Percentiles rank a stretch among this genome's conserved stretches.
Conservation (phyloP, 2,113 vertebrate species). For the Prunella himalayana region DNA sequence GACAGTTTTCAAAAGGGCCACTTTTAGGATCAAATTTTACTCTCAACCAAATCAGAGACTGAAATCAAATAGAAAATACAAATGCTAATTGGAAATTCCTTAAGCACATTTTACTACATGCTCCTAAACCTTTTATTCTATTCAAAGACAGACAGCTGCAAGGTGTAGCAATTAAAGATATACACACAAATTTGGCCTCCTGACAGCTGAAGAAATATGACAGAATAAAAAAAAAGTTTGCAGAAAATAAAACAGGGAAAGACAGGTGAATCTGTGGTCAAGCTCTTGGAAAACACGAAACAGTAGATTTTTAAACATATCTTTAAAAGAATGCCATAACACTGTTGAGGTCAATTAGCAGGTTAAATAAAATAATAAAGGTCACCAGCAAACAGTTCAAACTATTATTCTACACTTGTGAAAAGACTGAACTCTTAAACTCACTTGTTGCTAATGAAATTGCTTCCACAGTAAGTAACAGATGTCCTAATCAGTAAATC, state of each 20-base stretch:
- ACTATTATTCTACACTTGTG: neutral
- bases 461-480: neutral
- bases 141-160: neutral
- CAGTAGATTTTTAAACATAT: neutral
- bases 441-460: neutral
- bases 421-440: neutral
- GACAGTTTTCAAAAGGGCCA: neutral
- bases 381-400: neutral
- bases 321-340: neutral
- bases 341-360: neutral
- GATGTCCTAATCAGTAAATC: neutral
- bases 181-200: neutral
- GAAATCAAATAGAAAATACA: constrained; percentile 3
- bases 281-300: neutral
- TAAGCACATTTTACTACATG: neutral
- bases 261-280: neutral
- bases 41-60: neutral
- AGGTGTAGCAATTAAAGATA: neutral
- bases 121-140: neutral
- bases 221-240: neutral
- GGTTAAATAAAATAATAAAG: neutral
- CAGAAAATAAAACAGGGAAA: neutral
- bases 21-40: neutral
- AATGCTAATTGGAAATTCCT: neutral
- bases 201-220: neutral